These are phyloP conservation scores for Drosophila triauraria DNA, from an alignment of 1,140 invertebrate genomes.

Conservation along the genomic window DNA sequence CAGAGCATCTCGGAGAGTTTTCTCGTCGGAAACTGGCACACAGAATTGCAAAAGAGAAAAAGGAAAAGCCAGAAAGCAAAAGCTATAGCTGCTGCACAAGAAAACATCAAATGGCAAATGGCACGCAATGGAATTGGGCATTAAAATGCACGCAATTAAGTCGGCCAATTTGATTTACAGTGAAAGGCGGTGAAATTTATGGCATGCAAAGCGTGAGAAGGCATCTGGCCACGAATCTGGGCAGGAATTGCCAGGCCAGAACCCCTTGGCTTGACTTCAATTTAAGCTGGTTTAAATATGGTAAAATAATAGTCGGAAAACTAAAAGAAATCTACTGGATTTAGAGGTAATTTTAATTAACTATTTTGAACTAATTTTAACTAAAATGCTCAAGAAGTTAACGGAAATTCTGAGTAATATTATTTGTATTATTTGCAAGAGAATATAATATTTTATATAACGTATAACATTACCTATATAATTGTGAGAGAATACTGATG, in stretches of 20 bases:
- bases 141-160: conserved; percentile 77
- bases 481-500: too few relatives aligned
- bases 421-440: too few relatives aligned
- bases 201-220: conserved; percentile 76
- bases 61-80: conserved; percentile 28
- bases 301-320: background rate
- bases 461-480: too few relatives aligned
- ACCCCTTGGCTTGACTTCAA: background rate
- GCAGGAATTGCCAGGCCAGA: conserved; percentile 19
- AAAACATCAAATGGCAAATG: conserved; percentile 58
- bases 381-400: too few relatives aligned
- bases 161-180: conserved; percentile 75
- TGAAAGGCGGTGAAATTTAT: conserved; percentile 81
- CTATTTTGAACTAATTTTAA: too few relatives aligned
- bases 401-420: background rate
- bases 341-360: background rate
- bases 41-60: conserved; percentile 57
- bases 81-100: conserved; percentile 7
- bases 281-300: background rate
- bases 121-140: conserved; percentile 68
- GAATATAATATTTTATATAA: too few relatives aligned
- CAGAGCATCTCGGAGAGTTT: conserved; percentile 65
- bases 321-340: background rate
- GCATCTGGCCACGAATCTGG: background rate
- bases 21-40: conserved; percentile 64